phyloP scores from a whole-genome alignment of 1,140 invertebrate species.

The Medauroidea extradentata region DNA sequence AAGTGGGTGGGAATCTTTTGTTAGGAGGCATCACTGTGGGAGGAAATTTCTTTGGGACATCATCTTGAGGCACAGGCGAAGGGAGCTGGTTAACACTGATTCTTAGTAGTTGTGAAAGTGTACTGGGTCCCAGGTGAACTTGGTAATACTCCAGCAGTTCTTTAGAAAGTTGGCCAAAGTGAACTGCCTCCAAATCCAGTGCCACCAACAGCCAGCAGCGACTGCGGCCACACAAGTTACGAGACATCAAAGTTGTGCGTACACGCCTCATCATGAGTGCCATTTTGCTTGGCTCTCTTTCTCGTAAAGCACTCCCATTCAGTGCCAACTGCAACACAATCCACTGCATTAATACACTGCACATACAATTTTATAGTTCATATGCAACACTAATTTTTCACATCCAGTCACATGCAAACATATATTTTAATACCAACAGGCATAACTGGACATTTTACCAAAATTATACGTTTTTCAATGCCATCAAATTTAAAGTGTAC shows the following conservation, averaged over 20 bases:
- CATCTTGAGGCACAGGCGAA: neutral
- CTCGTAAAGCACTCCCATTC: neutral
- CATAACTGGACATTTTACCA: too few species aligned
- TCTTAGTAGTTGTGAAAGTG: neutral
- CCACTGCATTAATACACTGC: too few species aligned
- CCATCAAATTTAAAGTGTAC: too few species aligned
- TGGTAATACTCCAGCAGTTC: neutral
- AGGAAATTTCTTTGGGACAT: too few species aligned
- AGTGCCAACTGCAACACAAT: slow-evolving; percentile 4
- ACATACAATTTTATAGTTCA: too few species aligned
- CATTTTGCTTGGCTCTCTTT: neutral
- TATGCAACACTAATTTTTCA: too few species aligned
- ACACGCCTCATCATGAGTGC: slow-evolving; percentile 1
- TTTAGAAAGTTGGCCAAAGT: neutral
- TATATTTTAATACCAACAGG: too few species aligned
- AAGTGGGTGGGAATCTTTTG: neutral
- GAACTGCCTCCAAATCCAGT: slow-evolving; percentile 1
- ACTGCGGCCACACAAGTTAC: slow-evolving; percentile 8
- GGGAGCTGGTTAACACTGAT: neutral
- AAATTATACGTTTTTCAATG: too few species aligned
- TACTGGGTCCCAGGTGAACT: neutral
- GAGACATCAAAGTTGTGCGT: slow-evolving; percentile 5
- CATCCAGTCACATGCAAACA: too few species aligned
- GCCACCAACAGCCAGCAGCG: slow-evolving; percentile 9
- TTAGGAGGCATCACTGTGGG: neutral